Evolutionary conservation across 2,888 invertebrate genomes (phyloP).

Genomic region (Phyto melanocephala): DNA sequence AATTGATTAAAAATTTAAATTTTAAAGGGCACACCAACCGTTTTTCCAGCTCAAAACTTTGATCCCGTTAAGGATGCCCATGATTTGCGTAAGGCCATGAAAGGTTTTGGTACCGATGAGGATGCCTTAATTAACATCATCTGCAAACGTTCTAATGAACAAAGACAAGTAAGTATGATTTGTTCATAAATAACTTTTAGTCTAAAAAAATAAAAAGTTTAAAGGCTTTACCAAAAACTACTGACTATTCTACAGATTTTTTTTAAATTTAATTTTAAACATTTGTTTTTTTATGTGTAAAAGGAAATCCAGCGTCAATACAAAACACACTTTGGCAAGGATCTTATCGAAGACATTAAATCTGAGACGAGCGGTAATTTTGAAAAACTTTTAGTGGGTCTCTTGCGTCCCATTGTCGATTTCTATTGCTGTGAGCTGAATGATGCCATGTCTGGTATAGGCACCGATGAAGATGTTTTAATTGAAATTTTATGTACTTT

Average conservation of each 20-base stretch:
- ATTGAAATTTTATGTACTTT: slow-evolving; percentile 94
- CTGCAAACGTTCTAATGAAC: slow-evolving; percentile 89
- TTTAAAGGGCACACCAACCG: slow-evolving; percentile 82
- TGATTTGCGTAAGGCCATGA: slow-evolving; percentile 92
- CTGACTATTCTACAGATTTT: too few relatives aligned
- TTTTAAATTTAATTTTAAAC: too few relatives aligned
- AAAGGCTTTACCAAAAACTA: neutral
- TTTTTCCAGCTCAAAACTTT: slow-evolving; percentile 87
- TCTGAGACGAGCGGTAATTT: slow-evolving; percentile 94
- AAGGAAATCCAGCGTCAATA: slow-evolving; percentile 78
- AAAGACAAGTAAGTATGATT: slow-evolving; percentile 86
- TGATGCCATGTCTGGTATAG: slow-evolving; percentile 90
- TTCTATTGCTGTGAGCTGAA: slow-evolving; percentile 89
- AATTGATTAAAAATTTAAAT: neutral
- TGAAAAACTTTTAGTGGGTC: slow-evolving; percentile 88
- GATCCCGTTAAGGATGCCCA: slow-evolving; percentile 90
- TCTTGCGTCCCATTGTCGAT: slow-evolving; percentile 91
- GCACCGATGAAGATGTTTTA: slow-evolving; percentile 91
- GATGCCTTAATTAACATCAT: slow-evolving; percentile 91
- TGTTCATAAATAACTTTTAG: neutral
- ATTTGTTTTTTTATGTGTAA: slow-evolving; percentile 15
- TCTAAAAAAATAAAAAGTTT: too few relatives aligned
- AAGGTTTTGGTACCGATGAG: slow-evolving; percentile 93
- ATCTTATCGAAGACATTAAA: slow-evolving; percentile 89
- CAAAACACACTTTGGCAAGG: slow-evolving; percentile 80